Evolutionary conservation across 2,113 vertebrate genomes (phyloP), one percentile per base, ranked within the genome.

Genomic region (Tupaia tana): DNA sequence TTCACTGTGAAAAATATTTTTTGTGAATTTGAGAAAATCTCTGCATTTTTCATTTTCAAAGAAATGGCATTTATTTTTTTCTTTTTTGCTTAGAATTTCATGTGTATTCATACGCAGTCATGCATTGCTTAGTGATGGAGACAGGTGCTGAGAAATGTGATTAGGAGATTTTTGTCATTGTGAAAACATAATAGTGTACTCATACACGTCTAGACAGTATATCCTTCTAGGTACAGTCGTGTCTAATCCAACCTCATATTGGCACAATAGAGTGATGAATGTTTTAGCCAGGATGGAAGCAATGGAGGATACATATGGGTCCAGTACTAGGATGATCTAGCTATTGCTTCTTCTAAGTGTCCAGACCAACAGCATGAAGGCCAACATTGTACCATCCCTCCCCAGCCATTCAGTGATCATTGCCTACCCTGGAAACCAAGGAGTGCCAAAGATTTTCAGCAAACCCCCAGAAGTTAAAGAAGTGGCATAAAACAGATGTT

Each of bases 1-100:
- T 59, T 73, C 13, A 84, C n/a, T 66, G 24, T 95, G 27, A 85
- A 73, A 78, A 89, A 83, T 19, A 7, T 94, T 13, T n/a, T 88
- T 77, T 22, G 22, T 90, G 58, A 93, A 70, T 79, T 34, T 73
- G 13, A 74, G 87, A 71, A 34, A 91, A 61, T 58, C n/a, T 90
- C 61, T 71, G 34, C 27, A 74, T 67, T 58, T 77, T 34, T 58
- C 10, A 9, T 89, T 92, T 86, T 78, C 56, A 29, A 29, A 69
- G 24, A 78, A 91, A 9, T 29, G 18, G 8, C 9, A 29, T 59
- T 73, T 61, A 7, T 63, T 80, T 7, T 43, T 43, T 73, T 34
- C 70, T 11, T 31, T 19, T 34, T 64, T 69, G 16, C 77, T 84
- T 54, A 43, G 1, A 10, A 52, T 58, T 64, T 67, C 10, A 81